Percentiles rank a stretch among this genome's conserved stretches.
Evolutionary conservation across 2,797 vertebrate species (phyloP).

Genomic region (Cichlasoma orientale): DNA sequence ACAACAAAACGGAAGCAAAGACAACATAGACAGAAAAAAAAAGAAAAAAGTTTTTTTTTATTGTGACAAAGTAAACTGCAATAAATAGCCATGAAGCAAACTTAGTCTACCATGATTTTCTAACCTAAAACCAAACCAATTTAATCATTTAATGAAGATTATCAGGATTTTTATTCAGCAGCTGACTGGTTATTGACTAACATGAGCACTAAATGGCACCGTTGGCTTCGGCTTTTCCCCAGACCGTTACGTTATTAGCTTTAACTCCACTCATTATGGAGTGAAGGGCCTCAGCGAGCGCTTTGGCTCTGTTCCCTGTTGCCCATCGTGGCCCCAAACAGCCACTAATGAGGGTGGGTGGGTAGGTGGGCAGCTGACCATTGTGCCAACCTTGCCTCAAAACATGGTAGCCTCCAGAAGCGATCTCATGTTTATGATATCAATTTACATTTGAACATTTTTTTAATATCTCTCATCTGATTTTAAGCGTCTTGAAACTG

Average conservation of each 20-base stretch:
- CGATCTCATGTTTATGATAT: background rate
- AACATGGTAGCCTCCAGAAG: background rate
- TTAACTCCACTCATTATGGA: slow-evolving; percentile 49
- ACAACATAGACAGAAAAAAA: rapidly evolving
- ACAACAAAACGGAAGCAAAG: background rate
- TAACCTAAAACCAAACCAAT: background rate
- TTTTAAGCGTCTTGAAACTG: background rate
- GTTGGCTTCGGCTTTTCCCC: slow-evolving; percentile 33
- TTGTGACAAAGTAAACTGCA: background rate
- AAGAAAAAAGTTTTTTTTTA: background rate
- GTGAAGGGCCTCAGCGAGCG: slow-evolving; percentile 50
- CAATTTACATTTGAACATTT: background rate
- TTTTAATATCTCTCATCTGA: background rate
- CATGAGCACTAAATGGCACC: slow-evolving; percentile 49
- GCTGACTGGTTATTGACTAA: background rate
- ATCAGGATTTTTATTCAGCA: background rate
- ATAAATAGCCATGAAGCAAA: background rate
- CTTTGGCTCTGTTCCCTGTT: slow-evolving; percentile 57
- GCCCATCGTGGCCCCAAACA: slow-evolving; percentile 49
- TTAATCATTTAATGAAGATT: background rate
- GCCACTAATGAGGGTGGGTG: slow-evolving; percentile 65
- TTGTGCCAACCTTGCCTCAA: slow-evolving; percentile 32
- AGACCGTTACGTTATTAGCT: slow-evolving; percentile 31
- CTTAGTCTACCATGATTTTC: background rate
- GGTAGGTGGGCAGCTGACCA: slow-evolving; percentile 33